Base-by-base conservation (phyloP, 2,797 vertebrate species). In the Chloroceryle amazona region DNA sequence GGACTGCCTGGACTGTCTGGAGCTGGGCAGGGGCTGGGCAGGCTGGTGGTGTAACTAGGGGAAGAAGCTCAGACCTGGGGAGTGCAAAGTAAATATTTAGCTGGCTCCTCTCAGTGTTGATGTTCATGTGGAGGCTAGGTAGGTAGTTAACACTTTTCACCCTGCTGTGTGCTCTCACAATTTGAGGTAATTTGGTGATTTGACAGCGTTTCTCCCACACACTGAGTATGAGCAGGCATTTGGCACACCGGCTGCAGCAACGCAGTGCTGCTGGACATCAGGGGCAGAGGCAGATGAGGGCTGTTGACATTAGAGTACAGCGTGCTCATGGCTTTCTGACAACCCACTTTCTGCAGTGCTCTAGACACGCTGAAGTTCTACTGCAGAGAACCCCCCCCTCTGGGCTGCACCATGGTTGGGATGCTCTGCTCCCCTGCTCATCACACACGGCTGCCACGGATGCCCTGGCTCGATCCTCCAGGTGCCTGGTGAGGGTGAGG, bases 1-100 rank as follows among this genome's bases (percentile, higher is more conserved):
- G 26, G 20, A 16, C 6, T 0, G 0, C 0, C 2, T 5, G 3
- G n/a, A n/a, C n/a, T 54, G 26, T 66, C 41, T 31, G 63, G 74
- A 4, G n/a, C 55, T 37, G 37, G 10, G 47, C 0, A 0, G 47
- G n/a, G 1, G 1, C 54, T 35, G 60, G 23, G 35, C 52, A 52
- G 68, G 19, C 18, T 3, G 10, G 0, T 11, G 71, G 6, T 67
- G 13, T 10, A 10, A 46, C 54, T 58, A 13, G 0, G 29, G 15
- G 6, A 21, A 26, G 35, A 23, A 16, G 9, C 22, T 47, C 39
- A 29, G 39, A 49, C 37, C 83, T 22, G 8, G 14, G 42, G 18
- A 81, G 70, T 7, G 3, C 71, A 57, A 15, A 25, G 89, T 35
- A n/a, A 71, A n/a, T 54, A 51, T 67, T 91, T 72, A 46, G 55